These are phyloP conservation scores for Sebastes nivosus DNA, from an alignment of 2,797 vertebrate species.

Conservation along the genomic window DNA sequence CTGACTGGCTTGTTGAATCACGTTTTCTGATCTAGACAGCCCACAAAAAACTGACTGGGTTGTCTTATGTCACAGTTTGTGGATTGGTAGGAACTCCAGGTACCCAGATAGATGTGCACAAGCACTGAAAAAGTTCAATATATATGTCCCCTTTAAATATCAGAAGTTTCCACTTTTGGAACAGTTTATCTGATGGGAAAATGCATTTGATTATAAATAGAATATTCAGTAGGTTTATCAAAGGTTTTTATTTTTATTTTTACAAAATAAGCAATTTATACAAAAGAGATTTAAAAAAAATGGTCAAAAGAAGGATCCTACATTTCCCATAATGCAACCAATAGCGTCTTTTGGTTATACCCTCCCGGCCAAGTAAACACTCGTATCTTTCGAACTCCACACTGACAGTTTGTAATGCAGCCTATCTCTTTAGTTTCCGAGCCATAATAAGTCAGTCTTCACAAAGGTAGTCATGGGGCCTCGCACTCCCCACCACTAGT, in stretches of 20 bases:
- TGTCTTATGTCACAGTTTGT: too few species aligned
- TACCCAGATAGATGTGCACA: too few species aligned
- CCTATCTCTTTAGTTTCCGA: neutral
- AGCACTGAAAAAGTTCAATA: too few species aligned
- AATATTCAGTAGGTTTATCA: neutral
- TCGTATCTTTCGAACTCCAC: neutral
- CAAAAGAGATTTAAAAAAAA: neutral
- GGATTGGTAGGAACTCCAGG: too few species aligned
- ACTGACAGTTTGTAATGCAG: neutral
- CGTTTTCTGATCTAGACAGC: neutral
- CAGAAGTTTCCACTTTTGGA: neutral
- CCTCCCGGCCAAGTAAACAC: neutral
- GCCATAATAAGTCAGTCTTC: neutral
- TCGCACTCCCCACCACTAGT: neutral
- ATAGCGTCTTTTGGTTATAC: neutral
- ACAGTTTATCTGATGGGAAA: neutral
- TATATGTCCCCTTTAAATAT: neutral
- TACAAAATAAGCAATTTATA: neutral
- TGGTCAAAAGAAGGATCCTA: neutral
- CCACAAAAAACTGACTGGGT: too few species aligned
- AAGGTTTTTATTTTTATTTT: neutral
- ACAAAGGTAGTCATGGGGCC: neutral
- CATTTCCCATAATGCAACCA: neutral
- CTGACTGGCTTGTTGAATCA: too few species aligned
- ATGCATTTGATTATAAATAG: neutral